A percentile compares a stretch with the other conserved stretches of the same genome.
phyloP scores from a whole-genome alignment of 2,797 vertebrate genomes.

The Phoebastria nigripes region DNA sequence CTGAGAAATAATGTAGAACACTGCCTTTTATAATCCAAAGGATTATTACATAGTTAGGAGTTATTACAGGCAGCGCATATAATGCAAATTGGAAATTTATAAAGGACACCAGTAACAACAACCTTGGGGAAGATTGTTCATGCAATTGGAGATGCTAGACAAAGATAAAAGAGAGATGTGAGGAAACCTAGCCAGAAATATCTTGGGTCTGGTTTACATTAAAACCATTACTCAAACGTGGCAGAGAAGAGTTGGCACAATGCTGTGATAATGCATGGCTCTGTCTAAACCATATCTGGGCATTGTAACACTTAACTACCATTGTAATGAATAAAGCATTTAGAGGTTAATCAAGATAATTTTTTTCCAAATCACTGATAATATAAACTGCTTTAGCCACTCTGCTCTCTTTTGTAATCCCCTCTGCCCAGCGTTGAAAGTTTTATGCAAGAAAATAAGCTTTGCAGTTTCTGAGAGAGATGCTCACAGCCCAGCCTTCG shows the following conservation, averaged over 20 bases:
- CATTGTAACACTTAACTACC: not conserved
- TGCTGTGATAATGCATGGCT: not conserved
- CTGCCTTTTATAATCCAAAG: not conserved
- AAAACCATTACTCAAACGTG: not conserved
- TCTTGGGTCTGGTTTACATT: not conserved
- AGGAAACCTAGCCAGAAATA: not conserved
- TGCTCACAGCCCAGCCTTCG: rapidly evolving
- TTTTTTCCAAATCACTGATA: not conserved
- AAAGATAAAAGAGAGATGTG: not conserved
- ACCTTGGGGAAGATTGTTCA: not conserved
- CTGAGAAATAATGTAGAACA: not conserved
- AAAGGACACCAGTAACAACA: not conserved
- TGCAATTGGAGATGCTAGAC: not conserved
- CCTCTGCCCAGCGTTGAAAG: not conserved
- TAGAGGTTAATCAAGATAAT: not conserved
- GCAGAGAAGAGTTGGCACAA: not conserved
- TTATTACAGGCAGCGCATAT: not conserved
- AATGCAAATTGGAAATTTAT: not conserved
- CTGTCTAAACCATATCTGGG: not conserved
- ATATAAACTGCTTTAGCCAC: not conserved
- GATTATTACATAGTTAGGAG: not conserved
- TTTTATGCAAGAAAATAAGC: not conserved
- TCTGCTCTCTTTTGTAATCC: not conserved
- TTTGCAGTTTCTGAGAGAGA: not conserved
- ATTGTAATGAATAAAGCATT: not conserved